These are phyloP conservation scores for Charadrius vociferus DNA, from an alignment of 2,113 vertebrate genomes.

Conservation along the genomic window DNA sequence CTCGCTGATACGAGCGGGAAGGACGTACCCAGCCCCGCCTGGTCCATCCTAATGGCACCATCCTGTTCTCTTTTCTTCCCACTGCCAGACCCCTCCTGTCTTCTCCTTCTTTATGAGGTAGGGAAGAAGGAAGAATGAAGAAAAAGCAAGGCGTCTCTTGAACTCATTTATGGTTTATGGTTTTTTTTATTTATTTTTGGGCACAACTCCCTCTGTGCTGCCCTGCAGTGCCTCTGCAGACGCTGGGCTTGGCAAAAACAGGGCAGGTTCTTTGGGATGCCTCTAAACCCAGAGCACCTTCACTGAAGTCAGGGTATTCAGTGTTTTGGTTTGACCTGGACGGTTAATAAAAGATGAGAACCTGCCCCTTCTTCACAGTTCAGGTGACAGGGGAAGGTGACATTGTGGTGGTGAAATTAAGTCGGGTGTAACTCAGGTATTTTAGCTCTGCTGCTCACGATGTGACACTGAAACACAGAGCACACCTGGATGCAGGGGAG, in stretches of 20 bases:
- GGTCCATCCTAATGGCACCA: not conserved
- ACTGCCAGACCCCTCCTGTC: not conserved
- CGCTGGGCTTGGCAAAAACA: not conserved
- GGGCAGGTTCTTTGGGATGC: not conserved
- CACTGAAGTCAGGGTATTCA: no score
- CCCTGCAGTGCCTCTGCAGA: not conserved
- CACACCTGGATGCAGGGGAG: not conserved
- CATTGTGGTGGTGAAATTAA: not conserved
- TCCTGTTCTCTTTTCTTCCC: not conserved
- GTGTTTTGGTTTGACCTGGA: not conserved
- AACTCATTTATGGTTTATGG: not conserved
- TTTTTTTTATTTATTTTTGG: no score
- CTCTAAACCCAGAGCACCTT: not conserved
- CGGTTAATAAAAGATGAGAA: not conserved
- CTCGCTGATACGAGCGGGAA: not conserved
- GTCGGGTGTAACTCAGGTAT: not conserved
- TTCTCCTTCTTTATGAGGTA: not conserved
- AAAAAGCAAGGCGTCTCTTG: not conserved
- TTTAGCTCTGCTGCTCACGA: not conserved
- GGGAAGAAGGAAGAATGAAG: not conserved
- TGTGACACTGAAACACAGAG: not conserved
- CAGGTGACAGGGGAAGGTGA: not conserved
- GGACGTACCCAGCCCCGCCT: not conserved
- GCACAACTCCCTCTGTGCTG: not conserved
- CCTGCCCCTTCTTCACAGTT: no score